Evolutionary conservation across 2,797 vertebrate genomes (phyloP), one percentile per base, ranked within the genome.

Genomic region (Danio aesculapii): DNA sequence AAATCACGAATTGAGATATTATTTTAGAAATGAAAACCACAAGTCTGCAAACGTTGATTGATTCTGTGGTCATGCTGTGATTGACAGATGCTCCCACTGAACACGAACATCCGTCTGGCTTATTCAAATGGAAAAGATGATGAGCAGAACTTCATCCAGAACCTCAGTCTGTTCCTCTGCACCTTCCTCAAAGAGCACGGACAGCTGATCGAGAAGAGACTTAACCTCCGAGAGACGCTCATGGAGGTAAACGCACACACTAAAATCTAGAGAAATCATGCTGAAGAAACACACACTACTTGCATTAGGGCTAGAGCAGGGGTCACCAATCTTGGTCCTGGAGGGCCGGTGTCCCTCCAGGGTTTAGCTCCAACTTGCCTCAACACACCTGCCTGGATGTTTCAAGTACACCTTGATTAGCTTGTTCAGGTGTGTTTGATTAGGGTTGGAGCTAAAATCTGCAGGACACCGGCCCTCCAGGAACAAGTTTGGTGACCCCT

Each of bases 91-190:
- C 94, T 97, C 90, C 96, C 96, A 75, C 89, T 97, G 89, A 97
- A 96, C 90, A 97, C 96, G 66, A 97, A 97, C 85, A 96, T 97
- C 86, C 92, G 95, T 79, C 92, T 97, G 90, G 96, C 96, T 0
- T 97, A 96, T 74, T 93, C 96, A 0, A 96, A 96, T 75, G 96
- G 96, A n/a, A 97, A 97, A 88, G 96, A 97, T 68, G 96, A 97
- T 83, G 96, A 97, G 50, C 96, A 97, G 91, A 97, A 97, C 89
- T 97, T 97, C 82, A 97, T 97, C 88, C 96, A 97, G 89, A 97
- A 97, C 86, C 95, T 97, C 87, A 97, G 96, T 85, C 90, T 97
- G 84, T 97, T 97, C 91, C 95, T 97, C 72, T 97, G 96, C 90
- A 97, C 96, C 0, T 97, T 97, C 88, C 93, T 97, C 47, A 97